Evolutionary conservation across 1,140 invertebrate species (phyloP).

Genomic region (Harpegnathos saltator): DNA sequence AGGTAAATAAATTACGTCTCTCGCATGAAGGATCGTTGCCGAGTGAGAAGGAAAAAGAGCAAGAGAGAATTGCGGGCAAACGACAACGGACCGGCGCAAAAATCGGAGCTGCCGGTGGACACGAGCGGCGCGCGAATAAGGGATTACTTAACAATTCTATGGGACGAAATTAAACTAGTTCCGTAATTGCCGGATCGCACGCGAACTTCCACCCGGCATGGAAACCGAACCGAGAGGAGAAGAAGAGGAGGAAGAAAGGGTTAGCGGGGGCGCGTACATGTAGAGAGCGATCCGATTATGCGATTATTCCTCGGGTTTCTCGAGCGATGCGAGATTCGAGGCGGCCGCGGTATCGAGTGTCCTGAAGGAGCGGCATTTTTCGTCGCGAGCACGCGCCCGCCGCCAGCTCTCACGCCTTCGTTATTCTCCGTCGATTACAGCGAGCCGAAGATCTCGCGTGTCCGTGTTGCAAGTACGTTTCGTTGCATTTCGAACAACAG

Average conservation of each 20-base stretch:
- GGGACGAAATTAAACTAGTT: slow-evolving; percentile 64
- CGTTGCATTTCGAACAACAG: no score
- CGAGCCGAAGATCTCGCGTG: neutral
- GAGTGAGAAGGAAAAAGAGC: no score
- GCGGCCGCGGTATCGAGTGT: slow-evolving; percentile 40
- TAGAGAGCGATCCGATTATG: slow-evolving; percentile 52
- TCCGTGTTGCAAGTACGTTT: no score
- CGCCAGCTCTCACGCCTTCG: no score
- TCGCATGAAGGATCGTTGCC: no score
- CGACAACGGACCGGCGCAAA: neutral
- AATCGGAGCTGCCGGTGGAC: neutral
- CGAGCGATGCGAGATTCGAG: slow-evolving; percentile 37
- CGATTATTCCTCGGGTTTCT: slow-evolving; percentile 57
- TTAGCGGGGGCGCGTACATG: neutral
- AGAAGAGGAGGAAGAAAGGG: slow-evolving; percentile 4
- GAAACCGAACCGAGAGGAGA: slow-evolving; percentile 37
- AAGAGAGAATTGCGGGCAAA: neutral
- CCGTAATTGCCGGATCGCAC: slow-evolving; percentile 59
- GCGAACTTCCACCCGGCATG: slow-evolving; percentile 27
- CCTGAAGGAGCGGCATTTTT: slow-evolving; percentile 36
- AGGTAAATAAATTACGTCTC: no score
- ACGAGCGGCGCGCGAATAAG: slow-evolving; percentile 19
- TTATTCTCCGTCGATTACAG: slow-evolving; percentile 11
- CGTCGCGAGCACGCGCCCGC: no score
- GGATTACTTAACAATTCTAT: slow-evolving; percentile 55